Evolutionary conservation across 2,797 vertebrate species (phyloP).

Genomic region (Phoxinus dragarum): DNA sequence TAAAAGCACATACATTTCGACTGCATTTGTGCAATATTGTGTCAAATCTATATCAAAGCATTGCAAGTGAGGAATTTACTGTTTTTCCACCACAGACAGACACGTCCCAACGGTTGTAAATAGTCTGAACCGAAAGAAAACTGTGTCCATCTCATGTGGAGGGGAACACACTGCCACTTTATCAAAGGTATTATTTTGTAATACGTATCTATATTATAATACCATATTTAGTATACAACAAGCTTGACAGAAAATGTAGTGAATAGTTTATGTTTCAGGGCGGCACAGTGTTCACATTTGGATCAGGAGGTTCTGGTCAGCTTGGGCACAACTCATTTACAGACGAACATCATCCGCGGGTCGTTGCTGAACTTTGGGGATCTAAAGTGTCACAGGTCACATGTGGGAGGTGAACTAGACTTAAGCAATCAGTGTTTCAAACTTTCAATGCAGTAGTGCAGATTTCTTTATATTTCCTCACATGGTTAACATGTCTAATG

Average conservation of each 20-base stretch:
- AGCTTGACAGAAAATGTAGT: background rate
- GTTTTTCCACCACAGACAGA: slow-evolving; percentile 70
- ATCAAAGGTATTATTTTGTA: slow-evolving; percentile 77
- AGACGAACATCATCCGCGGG: slow-evolving; percentile 76
- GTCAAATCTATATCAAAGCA: background rate
- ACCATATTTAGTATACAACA: background rate
- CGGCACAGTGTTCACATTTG: slow-evolving; percentile 85
- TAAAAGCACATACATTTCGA: background rate
- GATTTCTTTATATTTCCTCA: background rate
- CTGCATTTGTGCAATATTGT: background rate
- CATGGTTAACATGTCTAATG: background rate
- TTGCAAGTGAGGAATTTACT: background rate
- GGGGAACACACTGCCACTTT: slow-evolving; percentile 81
- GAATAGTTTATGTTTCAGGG: slow-evolving; percentile 67
- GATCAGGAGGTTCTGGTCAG: slow-evolving; percentile 83
- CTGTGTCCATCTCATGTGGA: slow-evolving; percentile 81
- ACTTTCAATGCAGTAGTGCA: background rate
- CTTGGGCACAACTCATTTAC: slow-evolving; percentile 85
- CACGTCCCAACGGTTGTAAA: slow-evolving; percentile 70
- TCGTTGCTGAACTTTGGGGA: slow-evolving; percentile 80
- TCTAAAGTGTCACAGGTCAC: slow-evolving; percentile 77
- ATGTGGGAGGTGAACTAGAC: slow-evolving; percentile 81
- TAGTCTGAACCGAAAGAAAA: slow-evolving; percentile 74
- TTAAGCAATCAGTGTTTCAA: too few relatives aligned
- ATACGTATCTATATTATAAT: too few relatives aligned